These are phyloP conservation scores for Philaenus spumarius DNA, from an alignment of 1,140 invertebrate genomes.

Conservation along the genomic window DNA sequence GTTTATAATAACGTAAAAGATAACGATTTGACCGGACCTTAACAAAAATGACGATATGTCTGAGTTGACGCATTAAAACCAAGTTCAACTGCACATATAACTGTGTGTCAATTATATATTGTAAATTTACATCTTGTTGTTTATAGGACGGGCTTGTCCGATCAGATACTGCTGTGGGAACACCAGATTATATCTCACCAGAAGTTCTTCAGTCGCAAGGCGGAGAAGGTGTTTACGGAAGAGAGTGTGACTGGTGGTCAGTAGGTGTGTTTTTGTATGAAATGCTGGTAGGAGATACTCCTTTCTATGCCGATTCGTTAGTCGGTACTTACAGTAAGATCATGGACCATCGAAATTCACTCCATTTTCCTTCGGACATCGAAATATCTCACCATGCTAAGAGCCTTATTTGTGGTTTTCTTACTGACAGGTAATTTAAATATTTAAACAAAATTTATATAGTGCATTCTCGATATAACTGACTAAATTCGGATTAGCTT, in stretches of 20 bases:
- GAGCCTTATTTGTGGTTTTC: conserved; percentile 85
- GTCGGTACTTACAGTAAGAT: conserved; percentile 98
- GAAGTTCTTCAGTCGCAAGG: conserved; percentile 97
- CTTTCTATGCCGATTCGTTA: conserved; percentile 97
- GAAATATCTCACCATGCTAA: conserved; percentile 90
- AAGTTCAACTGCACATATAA: too few species aligned
- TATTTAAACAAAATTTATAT: too few species aligned
- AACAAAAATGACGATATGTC: too few species aligned
- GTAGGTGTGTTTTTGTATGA: conserved; percentile 98
- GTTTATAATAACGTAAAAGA: too few species aligned
- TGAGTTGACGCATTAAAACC: too few species aligned
- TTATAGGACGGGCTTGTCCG: conserved; percentile 82
- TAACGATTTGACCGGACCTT: too few species aligned
- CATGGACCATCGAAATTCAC: conserved; percentile 96
- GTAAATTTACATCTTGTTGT: conserved; percentile 14
- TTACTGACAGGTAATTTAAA: conserved; percentile 67
- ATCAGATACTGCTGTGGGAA: conserved; percentile 97
- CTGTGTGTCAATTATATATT: too few species aligned
- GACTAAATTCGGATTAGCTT: too few species aligned
- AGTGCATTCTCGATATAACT: too few species aligned
- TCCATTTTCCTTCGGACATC: conserved; percentile 91
- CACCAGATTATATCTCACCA: conserved; percentile 98
- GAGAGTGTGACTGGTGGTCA: conserved; percentile 99
- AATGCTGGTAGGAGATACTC: conserved; percentile 98
- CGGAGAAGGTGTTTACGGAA: conserved; percentile 88